Base-by-base conservation (phyloP, 2,113 vertebrate genomes). In the Steatornis caripensis region DNA sequence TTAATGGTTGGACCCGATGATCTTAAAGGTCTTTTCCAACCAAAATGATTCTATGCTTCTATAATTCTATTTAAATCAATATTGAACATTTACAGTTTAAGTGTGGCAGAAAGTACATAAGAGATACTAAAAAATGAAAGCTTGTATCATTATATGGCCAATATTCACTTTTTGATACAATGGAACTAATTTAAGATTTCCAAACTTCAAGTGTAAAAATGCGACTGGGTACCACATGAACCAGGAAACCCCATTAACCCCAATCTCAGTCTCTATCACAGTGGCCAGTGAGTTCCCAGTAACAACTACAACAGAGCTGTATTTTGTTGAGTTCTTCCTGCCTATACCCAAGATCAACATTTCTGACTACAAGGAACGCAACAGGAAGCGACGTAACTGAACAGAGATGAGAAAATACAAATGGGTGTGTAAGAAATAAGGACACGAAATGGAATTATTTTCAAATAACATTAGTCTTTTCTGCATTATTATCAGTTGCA, bases 191-290 rank as follows among this genome's bases (percentile, higher is more conserved):
- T 60, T 57, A 64, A 79, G 8, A 80, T 41, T 74, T 65, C 20
- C 34, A 72, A 62, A 48, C 64, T 68, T 75, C 18, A 34, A 51
- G 32, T 24, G 11, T 58, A 62, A 60, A 85, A 82, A 66, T 8
- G 15, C 45, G 60, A n/a, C 12, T 17, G 22, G 12, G 48, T 45
- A 37, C 19, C 30, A 36, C 8, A 32, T 11, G 29, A 84, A 90
- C 12, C 36, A 49, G 19, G 17, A 82, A 85, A 68, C 3, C 3
- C 9, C 27, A 41, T 10, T 45, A 64, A 45, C 8, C 12, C 23
- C 0, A 0, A 30, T 34, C 29, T 79, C 61, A 51, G 37, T n/a
- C 23, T 90, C 32, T 48, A 1, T 1, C 5, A 46, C n/a, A 65
- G 46, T 58, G 37, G n/a, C 32, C 49, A 34, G 24, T 70, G 12